Base-by-base conservation (phyloP, 1,140 invertebrate species). In the Drosophila persimilis region DNA sequence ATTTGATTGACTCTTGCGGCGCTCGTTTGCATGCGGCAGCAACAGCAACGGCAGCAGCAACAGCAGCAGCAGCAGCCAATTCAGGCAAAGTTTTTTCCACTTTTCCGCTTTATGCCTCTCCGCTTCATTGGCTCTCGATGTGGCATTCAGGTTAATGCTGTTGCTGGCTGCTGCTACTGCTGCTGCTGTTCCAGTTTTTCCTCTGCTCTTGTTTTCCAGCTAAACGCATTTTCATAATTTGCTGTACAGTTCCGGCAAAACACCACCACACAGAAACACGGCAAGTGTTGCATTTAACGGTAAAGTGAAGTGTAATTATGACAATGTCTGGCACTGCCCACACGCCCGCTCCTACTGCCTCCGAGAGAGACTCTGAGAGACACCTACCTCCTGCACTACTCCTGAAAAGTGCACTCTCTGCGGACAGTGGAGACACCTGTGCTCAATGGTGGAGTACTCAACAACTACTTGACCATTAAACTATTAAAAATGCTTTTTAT, bases 201-300 rank as follows among this genome's bases (percentile, higher is more conserved):
- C 63, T 50, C 56, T 65, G 74, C 66, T 72, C 74, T 73, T 50
- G 57, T 65, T 66, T 55, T 61, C 53, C 50, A 72, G 64, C 73
- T 81, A 81, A 81, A 88, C 77, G 81, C 83, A 88, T 85, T 85
- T 88, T 85, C 77, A 85, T 85, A 81, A 85, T 85, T 85, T 85
- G 57, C 61, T 46, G 81, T 85, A 85, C 81, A 85, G 81, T 85
- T 85, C 73, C 81, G 83, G 73, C 80, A 77, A 61, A 63, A 55
- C 52, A 61, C 29, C 44, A 56, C 5, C 31, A n/a, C 24, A 26
- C 29, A 15, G 8, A 7, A 13, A n/a, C 45, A 24, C 62, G 53
- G 50, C 80, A 74, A 85, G 78, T 86, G 83, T 86, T 86, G 81
- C 81, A 86, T 63, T 77, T 77, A 86, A 86, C 81, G 83, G 81